A percentile compares a stretch with the other conserved stretches of the same genome.
Evolutionary conservation across 1,140 invertebrate genomes (phyloP).

Genomic region (Teleopsis dalmanni): DNA sequence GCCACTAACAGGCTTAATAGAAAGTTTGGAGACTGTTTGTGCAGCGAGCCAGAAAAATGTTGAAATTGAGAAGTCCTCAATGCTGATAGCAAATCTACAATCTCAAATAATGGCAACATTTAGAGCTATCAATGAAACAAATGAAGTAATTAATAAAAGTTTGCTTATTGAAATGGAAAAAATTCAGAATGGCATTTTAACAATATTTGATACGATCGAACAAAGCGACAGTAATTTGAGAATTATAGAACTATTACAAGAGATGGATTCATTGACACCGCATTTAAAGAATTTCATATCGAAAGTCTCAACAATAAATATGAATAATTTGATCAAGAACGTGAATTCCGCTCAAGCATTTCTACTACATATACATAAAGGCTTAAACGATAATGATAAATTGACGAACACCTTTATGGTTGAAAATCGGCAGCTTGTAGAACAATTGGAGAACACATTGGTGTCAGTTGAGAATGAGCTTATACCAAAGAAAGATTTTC

Average conservation of each 20-base stretch:
- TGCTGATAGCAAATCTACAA: slow-evolving; percentile 27
- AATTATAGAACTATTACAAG: slow-evolving; percentile 34
- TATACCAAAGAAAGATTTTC: background rate
- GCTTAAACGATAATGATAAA: background rate
- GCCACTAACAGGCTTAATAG: slow-evolving; percentile 17
- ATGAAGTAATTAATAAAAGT: slow-evolving; percentile 19
- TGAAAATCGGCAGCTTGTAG: background rate
- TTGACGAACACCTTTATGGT: background rate
- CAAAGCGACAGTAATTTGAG: slow-evolving; percentile 25
- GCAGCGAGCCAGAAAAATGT: slow-evolving; percentile 9
- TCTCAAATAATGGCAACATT: slow-evolving; percentile 33
- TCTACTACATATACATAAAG: background rate
- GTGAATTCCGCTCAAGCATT: background rate
- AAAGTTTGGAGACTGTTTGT: slow-evolving; percentile 5
- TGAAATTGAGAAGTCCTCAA: slow-evolving; percentile 32
- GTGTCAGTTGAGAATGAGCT: slow-evolving; percentile 1
- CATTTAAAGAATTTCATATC: slow-evolving; percentile 18
- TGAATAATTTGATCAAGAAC: background rate
- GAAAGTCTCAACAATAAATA: background rate
- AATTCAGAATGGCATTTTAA: slow-evolving; percentile 26
- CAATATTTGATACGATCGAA: slow-evolving; percentile 37
- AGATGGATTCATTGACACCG: slow-evolving; percentile 29
- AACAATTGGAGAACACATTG: background rate
- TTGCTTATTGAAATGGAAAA: slow-evolving; percentile 16
- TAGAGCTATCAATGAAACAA: slow-evolving; percentile 28